A percentile compares a stretch with the other conserved stretches of the same genome.
These are phyloP conservation scores for Eumaeus atala DNA, from an alignment of 1,140 invertebrate species.

Conservation along the genomic window DNA sequence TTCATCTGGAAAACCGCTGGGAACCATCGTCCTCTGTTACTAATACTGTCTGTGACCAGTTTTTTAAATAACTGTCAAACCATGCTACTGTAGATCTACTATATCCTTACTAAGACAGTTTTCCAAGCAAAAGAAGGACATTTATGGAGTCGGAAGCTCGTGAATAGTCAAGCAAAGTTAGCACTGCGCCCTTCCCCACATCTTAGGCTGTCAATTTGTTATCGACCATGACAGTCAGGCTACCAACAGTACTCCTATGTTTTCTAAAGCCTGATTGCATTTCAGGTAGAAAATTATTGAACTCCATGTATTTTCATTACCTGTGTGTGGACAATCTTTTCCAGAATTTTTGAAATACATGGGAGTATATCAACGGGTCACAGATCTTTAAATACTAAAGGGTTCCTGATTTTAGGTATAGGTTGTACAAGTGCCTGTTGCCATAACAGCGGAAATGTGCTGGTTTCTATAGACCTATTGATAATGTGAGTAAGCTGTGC, in stretches of 20 bases:
- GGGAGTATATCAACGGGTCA: not conserved
- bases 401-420: not conserved
- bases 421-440: not conserved
- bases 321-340: conserved; percentile 12
- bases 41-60: too few species aligned
- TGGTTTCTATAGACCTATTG: not conserved
- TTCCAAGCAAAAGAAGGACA: not conserved
- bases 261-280: conserved; percentile 12
- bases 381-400: not conserved
- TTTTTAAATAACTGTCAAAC: too few species aligned
- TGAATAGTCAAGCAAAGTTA: conserved; percentile 6
- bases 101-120: conserved; percentile 5
- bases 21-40: not conserved
- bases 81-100: not conserved
- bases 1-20: not conserved
- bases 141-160: conserved; percentile 8
- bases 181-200: not conserved
- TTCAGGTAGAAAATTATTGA: not conserved
- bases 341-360: conserved; percentile 5
- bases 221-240: not conserved
- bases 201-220: conserved; percentile 5
- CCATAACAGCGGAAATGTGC: not conserved
- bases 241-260: not conserved
- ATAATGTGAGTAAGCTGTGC: not conserved
- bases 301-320: conserved; percentile 1